Evolutionary conservation across 2,888 invertebrate species (phyloP).

Genomic region (Mesodorylaimus sp.): DNA sequence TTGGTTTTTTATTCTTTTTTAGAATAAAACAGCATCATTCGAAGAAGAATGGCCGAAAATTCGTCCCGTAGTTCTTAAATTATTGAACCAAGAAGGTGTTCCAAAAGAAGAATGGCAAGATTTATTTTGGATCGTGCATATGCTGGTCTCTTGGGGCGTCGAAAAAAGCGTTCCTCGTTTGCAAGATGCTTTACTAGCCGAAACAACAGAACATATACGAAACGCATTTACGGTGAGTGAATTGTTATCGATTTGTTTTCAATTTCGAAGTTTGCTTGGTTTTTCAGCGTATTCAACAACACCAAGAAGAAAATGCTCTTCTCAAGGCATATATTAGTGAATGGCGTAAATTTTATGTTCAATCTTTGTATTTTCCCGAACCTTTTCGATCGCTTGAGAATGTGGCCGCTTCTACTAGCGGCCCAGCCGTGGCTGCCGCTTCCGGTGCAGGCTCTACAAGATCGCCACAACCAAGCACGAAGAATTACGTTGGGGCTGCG

Average conservation of each 20-base stretch:
- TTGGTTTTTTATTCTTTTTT: no score
- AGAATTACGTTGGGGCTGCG: background rate
- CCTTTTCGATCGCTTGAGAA: constrained; percentile 84
- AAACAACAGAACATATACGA: no score
- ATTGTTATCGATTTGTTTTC: no score
- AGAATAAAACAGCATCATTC: constrained; percentile 37
- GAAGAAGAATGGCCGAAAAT: constrained; percentile 93
- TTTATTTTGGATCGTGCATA: constrained; percentile 62
- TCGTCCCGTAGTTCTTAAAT: constrained; percentile 75
- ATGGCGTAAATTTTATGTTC: constrained; percentile 94
- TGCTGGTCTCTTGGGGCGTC: constrained; percentile 91
- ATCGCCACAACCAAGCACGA: constrained; percentile 10
- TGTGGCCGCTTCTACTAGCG: constrained; percentile 35
- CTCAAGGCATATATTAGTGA: constrained; percentile 89
- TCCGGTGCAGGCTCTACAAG: background rate
- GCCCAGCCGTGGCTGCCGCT: constrained; percentile 10
- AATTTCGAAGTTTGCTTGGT: constrained; percentile 7
- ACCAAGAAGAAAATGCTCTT: constrained; percentile 81
- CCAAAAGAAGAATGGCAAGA: constrained; percentile 92
- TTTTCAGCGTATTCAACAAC: constrained; percentile 54
- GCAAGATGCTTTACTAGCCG: constrained; percentile 66
- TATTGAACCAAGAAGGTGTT: constrained; percentile 80
- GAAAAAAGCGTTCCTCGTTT: constrained; percentile 75
- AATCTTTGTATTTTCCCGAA: constrained; percentile 85
- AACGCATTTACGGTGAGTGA: no score